A percentile compares a stretch with the other conserved stretches of the same genome.
Evolutionary conservation across 2,888 invertebrate genomes (phyloP).

Genomic region (Catocala fraxini): DNA sequence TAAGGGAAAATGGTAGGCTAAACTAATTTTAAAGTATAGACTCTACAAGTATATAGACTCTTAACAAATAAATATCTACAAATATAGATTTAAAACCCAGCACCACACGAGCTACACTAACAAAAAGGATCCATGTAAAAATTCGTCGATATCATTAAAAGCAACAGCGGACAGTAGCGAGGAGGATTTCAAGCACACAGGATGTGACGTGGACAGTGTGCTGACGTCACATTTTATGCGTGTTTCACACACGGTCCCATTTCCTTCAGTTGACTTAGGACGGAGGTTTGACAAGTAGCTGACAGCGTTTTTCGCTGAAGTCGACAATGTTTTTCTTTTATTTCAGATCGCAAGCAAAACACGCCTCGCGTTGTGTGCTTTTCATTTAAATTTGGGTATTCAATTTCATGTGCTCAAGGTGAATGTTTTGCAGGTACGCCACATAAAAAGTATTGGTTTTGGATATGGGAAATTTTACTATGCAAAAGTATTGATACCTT

Average conservation of each 20-base stretch:
- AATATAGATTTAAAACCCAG: background rate
- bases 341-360: slow-evolving; percentile 12
- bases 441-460: too few species aligned
- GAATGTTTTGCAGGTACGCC: too few species aligned
- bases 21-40: too few species aligned
- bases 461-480: too few species aligned
- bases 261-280: slow-evolving; percentile 38
- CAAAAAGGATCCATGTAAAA: background rate
- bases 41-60: too few species aligned
- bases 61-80: too few species aligned
- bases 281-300: slow-evolving; percentile 20
- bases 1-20: too few species aligned
- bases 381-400: slow-evolving; percentile 9
- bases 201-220: slow-evolving; percentile 5
- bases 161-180: background rate
- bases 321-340: slow-evolving; percentile 25
- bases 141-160: background rate
- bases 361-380: slow-evolving; percentile 6
- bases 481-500: too few species aligned
- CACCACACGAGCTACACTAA: too few species aligned
- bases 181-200: background rate
- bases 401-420: background rate
- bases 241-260: slow-evolving; percentile 12
- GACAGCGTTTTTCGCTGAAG: slow-evolving; percentile 13
- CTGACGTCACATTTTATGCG: background rate